These are phyloP conservation scores for Julus scandinavius DNA, from an alignment of 2,888 invertebrate genomes.

Conservation along the genomic window DNA sequence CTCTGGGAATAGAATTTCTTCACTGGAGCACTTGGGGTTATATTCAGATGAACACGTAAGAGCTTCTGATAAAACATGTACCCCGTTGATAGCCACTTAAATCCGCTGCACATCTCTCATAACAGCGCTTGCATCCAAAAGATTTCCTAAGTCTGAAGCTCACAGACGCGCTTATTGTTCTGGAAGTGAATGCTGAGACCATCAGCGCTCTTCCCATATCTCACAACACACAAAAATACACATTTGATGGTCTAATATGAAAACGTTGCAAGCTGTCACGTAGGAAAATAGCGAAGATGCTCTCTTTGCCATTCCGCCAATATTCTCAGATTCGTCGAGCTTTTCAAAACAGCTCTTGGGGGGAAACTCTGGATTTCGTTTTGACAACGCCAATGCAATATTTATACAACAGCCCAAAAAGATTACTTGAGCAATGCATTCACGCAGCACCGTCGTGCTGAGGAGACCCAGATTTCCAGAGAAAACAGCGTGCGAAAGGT, in stretches of 20 bases:
- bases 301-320: not conserved
- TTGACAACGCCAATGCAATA: not conserved
- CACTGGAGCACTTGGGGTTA: not conserved
- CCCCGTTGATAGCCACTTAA: constrained; percentile 14
- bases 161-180: not conserved
- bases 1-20: not conserved
- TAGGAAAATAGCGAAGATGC: not conserved
- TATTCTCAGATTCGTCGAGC: not conserved
- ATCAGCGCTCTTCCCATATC: not conserved
- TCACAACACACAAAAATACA: not conserved
- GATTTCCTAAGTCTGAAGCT: not conserved
- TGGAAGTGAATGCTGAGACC: not conserved
- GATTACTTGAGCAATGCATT: not conserved
- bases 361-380: constrained; percentile 7
- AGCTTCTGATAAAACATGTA: not conserved
- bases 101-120: not conserved
- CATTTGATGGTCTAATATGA: not conserved
- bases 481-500: not conserved
- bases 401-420: not conserved
- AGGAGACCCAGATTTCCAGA: not conserved
- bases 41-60: not conserved
- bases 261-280: constrained; percentile 27
- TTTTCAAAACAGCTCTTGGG: constrained; percentile 21
- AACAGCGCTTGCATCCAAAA: not conserved
- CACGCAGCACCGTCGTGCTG: not conserved